Evolutionary conservation across 2,797 vertebrate genomes (phyloP).

Genomic region (Ibycter americanus): DNA sequence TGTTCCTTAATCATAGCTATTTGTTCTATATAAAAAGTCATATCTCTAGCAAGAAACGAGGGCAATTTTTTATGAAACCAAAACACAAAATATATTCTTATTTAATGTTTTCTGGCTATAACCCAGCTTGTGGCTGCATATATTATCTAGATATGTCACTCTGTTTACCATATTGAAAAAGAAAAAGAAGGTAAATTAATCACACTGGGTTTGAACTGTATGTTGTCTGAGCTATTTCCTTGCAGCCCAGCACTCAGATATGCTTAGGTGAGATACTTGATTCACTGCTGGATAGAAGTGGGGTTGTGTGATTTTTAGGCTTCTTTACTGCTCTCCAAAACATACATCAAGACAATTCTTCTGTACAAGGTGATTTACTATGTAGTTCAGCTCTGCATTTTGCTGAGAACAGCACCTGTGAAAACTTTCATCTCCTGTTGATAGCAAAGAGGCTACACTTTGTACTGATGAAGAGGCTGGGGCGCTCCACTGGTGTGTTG

Average conservation of each 20-base stretch:
- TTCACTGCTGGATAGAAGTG: neutral
- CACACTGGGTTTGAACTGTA: neutral
- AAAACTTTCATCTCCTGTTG: neutral
- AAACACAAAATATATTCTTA: neutral
- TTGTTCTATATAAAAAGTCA: conserved; percentile 15
- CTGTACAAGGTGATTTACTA: neutral
- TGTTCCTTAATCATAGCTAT: conserved; percentile 16
- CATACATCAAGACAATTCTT: neutral
- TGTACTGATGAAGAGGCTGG: neutral
- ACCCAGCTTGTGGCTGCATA: neutral
- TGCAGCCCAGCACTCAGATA: neutral
- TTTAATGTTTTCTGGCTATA: conserved; percentile 15
- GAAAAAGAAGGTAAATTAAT: conserved; percentile 4
- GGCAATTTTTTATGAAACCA: neutral
- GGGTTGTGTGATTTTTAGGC: neutral
- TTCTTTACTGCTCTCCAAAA: neutral
- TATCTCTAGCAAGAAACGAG: neutral
- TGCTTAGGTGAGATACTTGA: neutral
- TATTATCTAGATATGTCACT: conserved; percentile 1
- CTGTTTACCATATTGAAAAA: neutral
- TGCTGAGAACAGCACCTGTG: neutral
- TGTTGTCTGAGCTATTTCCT: neutral
- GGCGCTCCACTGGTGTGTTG: neutral
- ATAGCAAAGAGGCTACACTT: neutral
- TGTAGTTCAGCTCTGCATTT: neutral